Percentiles rank a stretch among this genome's conserved stretches.
phyloP scores from a whole-genome alignment of 2,888 invertebrate species.

The Agrochola lychnidis region DNA sequence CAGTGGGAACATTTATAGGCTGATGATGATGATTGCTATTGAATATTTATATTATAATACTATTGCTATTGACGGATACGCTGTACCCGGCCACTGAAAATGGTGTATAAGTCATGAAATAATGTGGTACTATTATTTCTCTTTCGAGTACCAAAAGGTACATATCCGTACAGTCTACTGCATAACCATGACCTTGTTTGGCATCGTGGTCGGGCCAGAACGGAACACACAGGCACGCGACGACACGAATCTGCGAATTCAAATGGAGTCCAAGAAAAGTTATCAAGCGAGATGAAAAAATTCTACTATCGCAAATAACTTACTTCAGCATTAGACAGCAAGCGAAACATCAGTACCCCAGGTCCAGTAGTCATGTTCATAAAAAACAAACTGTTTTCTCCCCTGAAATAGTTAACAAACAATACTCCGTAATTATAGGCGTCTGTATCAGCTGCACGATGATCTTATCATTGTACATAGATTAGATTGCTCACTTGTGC shows the following conservation, averaged over 20 bases:
- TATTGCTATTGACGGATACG: no score
- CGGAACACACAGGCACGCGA: not conserved
- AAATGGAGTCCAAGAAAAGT: not conserved
- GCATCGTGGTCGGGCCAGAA: no score
- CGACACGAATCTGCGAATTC: not conserved
- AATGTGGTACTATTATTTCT: no score
- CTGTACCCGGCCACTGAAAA: no score
- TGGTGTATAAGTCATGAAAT: no score
- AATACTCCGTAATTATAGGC: slow-evolving; percentile 42
- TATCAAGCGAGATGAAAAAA: not conserved
- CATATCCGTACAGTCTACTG: no score
- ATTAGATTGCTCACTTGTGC: slow-evolving; percentile 78
- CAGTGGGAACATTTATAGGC: no score
- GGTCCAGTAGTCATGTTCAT: slow-evolving; percentile 89
- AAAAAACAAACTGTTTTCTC: slow-evolving; percentile 68
- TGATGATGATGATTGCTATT: no score
- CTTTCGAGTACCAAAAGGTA: no score
- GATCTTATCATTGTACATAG: slow-evolving; percentile 57
- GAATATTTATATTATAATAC: no score
- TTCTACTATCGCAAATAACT: slow-evolving; percentile 46
- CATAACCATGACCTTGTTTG: no score
- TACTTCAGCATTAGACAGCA: slow-evolving; percentile 85
- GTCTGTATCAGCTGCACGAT: slow-evolving; percentile 46
- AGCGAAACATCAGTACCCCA: slow-evolving; percentile 84
- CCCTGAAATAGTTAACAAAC: slow-evolving; percentile 67